Evolutionary conservation across 2,888 invertebrate species (phyloP), one percentile per base, ranked within the genome.

Genomic region (Philhelius pedissequus): DNA sequence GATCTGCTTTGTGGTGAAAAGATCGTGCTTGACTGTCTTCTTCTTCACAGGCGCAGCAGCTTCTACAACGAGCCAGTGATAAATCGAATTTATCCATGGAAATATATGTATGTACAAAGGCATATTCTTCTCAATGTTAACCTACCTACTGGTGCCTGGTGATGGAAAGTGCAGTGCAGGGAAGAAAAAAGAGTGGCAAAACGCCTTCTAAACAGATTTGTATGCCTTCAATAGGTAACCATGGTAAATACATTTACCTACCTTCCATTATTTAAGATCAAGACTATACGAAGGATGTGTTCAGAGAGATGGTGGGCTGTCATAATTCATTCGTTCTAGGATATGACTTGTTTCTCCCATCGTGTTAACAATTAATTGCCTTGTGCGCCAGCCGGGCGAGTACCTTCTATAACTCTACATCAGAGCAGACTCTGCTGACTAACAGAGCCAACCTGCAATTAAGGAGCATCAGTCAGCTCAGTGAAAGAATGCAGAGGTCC

Each of bases 171-270:
- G 68, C 70, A 75, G 70, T 35, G 27, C 40, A 60, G 13, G 68
- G 40, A 84, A 71, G 79, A 84, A 84, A 71, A 84, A 84, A 84
- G 60, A 76, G 84, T 84, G 84, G 84, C 84, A 73, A 84, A 84
- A 84, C 84, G 84, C 84, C 84, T 84, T 84, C 84, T 66, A 76
- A 84, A 80, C 70, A 76, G 75, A 84, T 84, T 84, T 84, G 80
- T 80, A 70, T 62, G 30, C 62, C 13, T 38, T 58, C 68, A 74
- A 66, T 83, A 70, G 74, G 69, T 60, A 71, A 80, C 64, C 79
- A 60, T 70, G 45, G 52, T 70, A 48, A 22, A 45, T 25, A 22
- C 5, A 13, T 35, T 13, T 35, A 5, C 25, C 3, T 40, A 64
- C 5, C n/a, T 25, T 8, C 48, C 66, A 79, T 84, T 62, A 79